Conservation (phyloP, 35 echinoderm and acorn worm species). For the Heliocidaris erythrogramma region DNA sequence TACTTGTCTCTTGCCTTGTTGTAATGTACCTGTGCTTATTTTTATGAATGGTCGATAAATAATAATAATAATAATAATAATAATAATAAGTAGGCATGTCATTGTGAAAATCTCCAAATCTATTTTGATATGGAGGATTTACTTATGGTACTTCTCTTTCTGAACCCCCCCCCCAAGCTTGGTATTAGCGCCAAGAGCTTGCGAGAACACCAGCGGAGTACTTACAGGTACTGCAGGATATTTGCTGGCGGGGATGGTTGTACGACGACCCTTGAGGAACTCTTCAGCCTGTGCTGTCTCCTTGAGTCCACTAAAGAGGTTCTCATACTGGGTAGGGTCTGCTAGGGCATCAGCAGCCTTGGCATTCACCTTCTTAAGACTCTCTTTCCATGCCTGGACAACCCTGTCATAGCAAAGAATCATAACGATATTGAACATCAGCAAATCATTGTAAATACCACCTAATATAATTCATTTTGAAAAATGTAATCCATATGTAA, state of each 20-base stretch:
- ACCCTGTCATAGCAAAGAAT: conserved; percentile 58
- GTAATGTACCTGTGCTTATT: too few relatives aligned
- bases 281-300: conserved; percentile 71
- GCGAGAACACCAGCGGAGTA: background rate
- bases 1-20: too few relatives aligned
- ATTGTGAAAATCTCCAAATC: too few relatives aligned
- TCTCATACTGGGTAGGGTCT: conserved; percentile 97
- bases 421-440: background rate
- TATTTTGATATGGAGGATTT: too few relatives aligned
- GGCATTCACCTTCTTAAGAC: conserved; percentile 73
- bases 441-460: background rate
- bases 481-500: too few relatives aligned
- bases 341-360: conserved; percentile 91
- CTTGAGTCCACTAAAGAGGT: conserved; percentile 87
- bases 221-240: conserved; percentile 79
- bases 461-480: too few relatives aligned
- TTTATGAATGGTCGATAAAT: too few relatives aligned
- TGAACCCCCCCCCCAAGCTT: too few relatives aligned
- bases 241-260: conserved; percentile 62
- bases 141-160: too few relatives aligned
- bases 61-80: too few relatives aligned
- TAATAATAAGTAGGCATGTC: too few relatives aligned
- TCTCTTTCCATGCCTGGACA: conserved; percentile 92
- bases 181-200: too few relatives aligned
- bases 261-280: conserved; percentile 61